These are phyloP conservation scores for Slavum lentiscoides DNA, from an alignment of 2,888 invertebrate species.

Conservation along the genomic window DNA sequence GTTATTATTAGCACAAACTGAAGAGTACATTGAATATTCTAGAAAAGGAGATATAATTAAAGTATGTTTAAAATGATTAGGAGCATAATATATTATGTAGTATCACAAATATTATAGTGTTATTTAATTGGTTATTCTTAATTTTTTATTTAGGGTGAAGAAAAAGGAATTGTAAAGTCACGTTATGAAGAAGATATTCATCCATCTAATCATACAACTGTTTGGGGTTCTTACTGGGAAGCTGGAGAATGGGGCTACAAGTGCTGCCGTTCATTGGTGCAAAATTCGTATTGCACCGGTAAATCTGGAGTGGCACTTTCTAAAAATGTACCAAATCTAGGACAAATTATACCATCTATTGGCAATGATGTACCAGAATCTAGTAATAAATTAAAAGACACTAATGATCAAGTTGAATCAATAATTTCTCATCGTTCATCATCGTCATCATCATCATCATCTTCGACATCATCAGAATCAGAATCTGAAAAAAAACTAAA, in stretches of 20 bases:
- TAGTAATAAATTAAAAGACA: slow-evolving; percentile 5
- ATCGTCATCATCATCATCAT: slow-evolving; percentile 56
- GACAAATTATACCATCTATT: slow-evolving; percentile 30
- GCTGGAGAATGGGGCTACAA: slow-evolving; percentile 93
- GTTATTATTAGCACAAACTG: slow-evolving; percentile 90
- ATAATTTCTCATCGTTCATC: slow-evolving; percentile 24
- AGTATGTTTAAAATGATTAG: slow-evolving; percentile 55
- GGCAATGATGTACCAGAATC: slow-evolving; percentile 39
- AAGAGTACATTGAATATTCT: slow-evolving; percentile 94
- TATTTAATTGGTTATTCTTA: neutral
- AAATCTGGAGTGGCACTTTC: slow-evolving; percentile 66
- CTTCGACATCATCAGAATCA: slow-evolving; percentile 54
- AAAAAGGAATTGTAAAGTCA: slow-evolving; percentile 82
- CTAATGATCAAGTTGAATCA: slow-evolving; percentile 6
- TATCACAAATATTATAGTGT: neutral
- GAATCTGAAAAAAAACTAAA: slow-evolving; percentile 39
- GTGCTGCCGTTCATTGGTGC: slow-evolving; percentile 91
- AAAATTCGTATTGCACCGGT: slow-evolving; percentile 87
- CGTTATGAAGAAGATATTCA: slow-evolving; percentile 93
- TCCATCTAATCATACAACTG: slow-evolving; percentile 88
- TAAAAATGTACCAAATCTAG: slow-evolving; percentile 34
- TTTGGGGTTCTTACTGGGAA: slow-evolving; percentile 96
- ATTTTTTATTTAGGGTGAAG: slow-evolving; percentile 69
- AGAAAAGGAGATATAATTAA: slow-evolving; percentile 79
- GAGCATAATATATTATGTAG: too few species aligned